Conservation (phyloP, 2,797 vertebrate genomes). For the Cyprinella venusta region DNA sequence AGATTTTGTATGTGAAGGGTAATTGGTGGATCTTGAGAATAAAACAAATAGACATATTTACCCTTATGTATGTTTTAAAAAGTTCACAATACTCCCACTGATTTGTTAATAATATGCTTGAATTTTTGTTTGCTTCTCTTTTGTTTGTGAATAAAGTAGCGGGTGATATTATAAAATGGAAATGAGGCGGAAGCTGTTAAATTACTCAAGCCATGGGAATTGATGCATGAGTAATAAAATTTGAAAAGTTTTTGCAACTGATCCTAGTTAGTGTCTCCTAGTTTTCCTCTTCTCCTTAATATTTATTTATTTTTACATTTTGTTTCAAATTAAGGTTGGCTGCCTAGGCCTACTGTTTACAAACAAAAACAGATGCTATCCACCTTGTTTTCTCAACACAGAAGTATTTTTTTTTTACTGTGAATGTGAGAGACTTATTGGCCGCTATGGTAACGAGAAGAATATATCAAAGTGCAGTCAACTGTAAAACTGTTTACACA, state of each 20-base stretch:
- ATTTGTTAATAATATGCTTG: neutral
- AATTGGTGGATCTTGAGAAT: neutral
- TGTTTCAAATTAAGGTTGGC: neutral
- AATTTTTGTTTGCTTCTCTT: conserved; percentile 12
- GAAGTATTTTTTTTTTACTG: too few species aligned
- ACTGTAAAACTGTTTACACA: too few species aligned
- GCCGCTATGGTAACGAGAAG: neutral
- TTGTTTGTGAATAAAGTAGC: conserved; percentile 21
- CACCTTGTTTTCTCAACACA: too few species aligned
- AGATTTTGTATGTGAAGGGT: neutral
- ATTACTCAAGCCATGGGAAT: conserved; percentile 24
- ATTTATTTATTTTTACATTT: neutral
- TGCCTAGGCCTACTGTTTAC: neutral
- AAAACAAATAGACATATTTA: neutral
- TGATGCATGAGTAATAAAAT: conserved; percentile 25
- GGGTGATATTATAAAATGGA: conserved; percentile 14
- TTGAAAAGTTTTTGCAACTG: neutral
- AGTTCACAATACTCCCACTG: neutral
- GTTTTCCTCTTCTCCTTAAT: neutral
- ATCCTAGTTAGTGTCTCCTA: conserved; percentile 19
- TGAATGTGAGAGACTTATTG: too few species aligned
- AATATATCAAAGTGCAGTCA: too few species aligned
- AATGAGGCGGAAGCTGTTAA: conserved; percentile 29
- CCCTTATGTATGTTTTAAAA: neutral
- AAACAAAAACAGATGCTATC: neutral